Conservation (phyloP, 2,888 invertebrate species). For the Chesias legatella region DNA sequence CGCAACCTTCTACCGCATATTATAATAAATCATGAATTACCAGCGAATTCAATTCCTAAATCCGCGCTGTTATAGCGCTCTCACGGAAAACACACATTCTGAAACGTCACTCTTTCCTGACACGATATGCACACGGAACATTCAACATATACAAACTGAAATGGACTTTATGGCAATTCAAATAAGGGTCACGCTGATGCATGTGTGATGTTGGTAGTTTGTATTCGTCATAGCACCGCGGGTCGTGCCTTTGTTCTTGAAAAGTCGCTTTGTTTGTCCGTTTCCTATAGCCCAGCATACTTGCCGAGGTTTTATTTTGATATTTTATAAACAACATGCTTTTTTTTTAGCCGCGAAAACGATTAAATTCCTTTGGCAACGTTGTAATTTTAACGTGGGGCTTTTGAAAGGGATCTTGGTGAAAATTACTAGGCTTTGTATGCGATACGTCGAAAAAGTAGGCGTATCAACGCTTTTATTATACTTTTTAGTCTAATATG, state of each 20-base stretch:
- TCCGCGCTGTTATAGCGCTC: constrained; percentile 31
- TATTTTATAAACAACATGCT: constrained; percentile 50
- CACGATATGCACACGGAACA: constrained; percentile 13
- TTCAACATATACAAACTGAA: constrained; percentile 18
- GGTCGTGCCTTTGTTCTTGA: constrained; percentile 55
- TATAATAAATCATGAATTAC: constrained; percentile 10
- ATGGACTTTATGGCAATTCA: constrained; percentile 17
- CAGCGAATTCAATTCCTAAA: constrained; percentile 39
- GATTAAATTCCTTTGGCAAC: constrained; percentile 1
- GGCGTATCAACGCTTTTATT: too few species aligned
- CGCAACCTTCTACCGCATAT: background rate
- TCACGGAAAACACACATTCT: constrained; percentile 46
- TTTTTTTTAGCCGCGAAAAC: constrained; percentile 10
- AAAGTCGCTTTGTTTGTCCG: constrained; percentile 56
- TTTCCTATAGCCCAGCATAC: constrained; percentile 39
- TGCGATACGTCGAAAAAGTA: too few species aligned
- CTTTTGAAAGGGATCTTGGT: too few species aligned
- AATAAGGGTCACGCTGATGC: constrained; percentile 22
- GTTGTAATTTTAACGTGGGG: too few species aligned
- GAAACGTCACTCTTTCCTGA: constrained; percentile 39
- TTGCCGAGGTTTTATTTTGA: constrained; percentile 45
- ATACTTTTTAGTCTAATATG: too few species aligned
- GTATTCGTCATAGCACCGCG: constrained; percentile 46
- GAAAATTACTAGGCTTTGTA: too few species aligned
- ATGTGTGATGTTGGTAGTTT: constrained; percentile 35